Base-by-base conservation (phyloP, 2,888 invertebrate genomes). In the Hydroisotoma schaefferi region DNA sequence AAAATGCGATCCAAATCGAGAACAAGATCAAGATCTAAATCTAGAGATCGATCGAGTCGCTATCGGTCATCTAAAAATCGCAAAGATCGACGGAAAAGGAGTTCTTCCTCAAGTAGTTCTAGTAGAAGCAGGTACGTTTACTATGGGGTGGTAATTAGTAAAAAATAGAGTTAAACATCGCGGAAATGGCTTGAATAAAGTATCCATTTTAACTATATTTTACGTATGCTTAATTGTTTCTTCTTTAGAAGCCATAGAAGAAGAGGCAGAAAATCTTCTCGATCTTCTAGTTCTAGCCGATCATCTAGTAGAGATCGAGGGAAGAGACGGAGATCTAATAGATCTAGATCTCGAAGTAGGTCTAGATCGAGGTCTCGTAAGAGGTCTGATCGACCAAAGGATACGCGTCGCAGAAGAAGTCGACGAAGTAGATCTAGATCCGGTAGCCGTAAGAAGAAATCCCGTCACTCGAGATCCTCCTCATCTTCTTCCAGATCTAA, bases 331-430 rank as follows among this genome's bases (percentile, higher is more conserved):
- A 4, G 46, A 18, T 51, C 49, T 40, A 46, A 52, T 40, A 53
- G 59, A 25, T 58, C 59, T 12, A 52, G 55, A 6, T 52, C 48
- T 38, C 38, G 73, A 40, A 74, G 73, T 38, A 73, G 73, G 40
- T 75, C 75, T 52, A 74, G 75, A 54, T 74, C 75, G 29, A 70
- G 67, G 29, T 73, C 74, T 23, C 72, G 73, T 44, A 37, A 28
- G 15, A 28, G 46, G 27, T 46, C 43, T 6, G 48, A 49, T 27
- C 28, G 12, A 29, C 43, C n/a, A 29, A 43, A 37, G 22, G 44
- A 1, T 38, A 46, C 25, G 23, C 33, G 25, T 46, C 52, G 25
- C 40, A 28, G 46, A 38, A 25, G 43, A 28, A 61, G 56, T 23
- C 38, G 2, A 56, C 15, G 40, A 44, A 28, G 25, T 4, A 33